phyloP scores from a whole-genome alignment of 2,888 invertebrate genomes.

The Anthophora plumipes region DNA sequence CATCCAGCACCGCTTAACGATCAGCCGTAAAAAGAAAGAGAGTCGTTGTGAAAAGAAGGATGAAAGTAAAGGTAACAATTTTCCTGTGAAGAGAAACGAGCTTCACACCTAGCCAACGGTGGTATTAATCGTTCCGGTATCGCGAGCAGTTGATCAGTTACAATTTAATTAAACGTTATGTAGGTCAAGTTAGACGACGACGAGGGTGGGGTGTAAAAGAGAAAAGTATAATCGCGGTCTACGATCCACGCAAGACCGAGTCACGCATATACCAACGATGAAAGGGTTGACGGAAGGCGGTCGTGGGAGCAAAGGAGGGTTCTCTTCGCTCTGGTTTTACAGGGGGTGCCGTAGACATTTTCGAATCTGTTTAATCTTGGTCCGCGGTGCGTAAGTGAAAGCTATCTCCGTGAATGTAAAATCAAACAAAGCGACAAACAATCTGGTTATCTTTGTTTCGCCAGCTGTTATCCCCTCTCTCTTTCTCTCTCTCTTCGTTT shows the following conservation, averaged over 20 bases:
- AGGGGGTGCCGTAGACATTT: slow-evolving; percentile 79
- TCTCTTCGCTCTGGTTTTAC: no score
- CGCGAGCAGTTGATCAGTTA: slow-evolving; percentile 5
- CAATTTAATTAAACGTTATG: slow-evolving; percentile 50
- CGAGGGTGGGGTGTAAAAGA: neutral
- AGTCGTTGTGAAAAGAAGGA: neutral
- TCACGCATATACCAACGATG: slow-evolving; percentile 34
- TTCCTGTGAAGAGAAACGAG: neutral
- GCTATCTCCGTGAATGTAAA: slow-evolving; percentile 84
- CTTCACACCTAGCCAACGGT: slow-evolving; percentile 1
- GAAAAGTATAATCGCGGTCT: slow-evolving; percentile 13
- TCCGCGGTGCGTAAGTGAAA: slow-evolving; percentile 83
- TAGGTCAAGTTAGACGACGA: slow-evolving; percentile 41
- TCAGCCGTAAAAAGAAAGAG: neutral
- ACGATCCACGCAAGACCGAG: slow-evolving; percentile 33
- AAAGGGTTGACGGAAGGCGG: slow-evolving; percentile 27
- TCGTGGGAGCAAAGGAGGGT: no score
- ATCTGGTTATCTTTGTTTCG: slow-evolving; percentile 64
- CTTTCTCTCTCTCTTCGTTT: slow-evolving; percentile 22
- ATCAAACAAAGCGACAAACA: slow-evolving; percentile 85
- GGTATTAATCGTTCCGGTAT: slow-evolving; percentile 6
- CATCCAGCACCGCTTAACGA: neutral
- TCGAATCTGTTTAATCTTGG: slow-evolving; percentile 84
- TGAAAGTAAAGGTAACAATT: neutral
- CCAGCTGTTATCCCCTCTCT: neutral